These are phyloP conservation scores for Tachycineta bicolor DNA, from an alignment of 2,113 vertebrate species.

Conservation along the genomic window DNA sequence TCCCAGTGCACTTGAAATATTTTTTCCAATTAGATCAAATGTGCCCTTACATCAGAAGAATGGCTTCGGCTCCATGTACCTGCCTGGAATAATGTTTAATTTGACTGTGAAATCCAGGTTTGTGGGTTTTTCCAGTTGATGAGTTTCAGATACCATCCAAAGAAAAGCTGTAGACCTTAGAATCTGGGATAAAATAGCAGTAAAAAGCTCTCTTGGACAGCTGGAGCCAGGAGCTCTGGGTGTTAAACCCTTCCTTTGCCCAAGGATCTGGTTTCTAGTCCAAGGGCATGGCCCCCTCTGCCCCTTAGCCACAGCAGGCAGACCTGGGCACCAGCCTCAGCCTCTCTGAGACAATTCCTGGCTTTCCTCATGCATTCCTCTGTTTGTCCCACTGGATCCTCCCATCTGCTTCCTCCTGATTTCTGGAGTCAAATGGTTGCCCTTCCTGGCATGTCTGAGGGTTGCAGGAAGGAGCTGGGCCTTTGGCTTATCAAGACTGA, in stretches of 20 bases:
- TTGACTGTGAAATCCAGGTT: background rate
- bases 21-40: slow-evolving; percentile 83
- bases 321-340: background rate
- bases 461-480: background rate
- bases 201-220: background rate
- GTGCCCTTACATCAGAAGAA: slow-evolving; percentile 53
- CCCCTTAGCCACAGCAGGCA: background rate
- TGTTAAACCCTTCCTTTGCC: background rate
- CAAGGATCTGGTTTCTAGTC: background rate
- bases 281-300: too few relatives aligned
- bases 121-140: background rate
- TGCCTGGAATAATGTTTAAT: slow-evolving; percentile 12
- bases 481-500: background rate
- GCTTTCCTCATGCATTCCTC: background rate
- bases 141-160: background rate
- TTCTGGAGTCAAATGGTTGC: background rate
- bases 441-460: background rate
- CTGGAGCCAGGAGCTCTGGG: background rate
- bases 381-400: background rate
- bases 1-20: slow-evolving; percentile 81
- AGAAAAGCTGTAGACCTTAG: background rate
- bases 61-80: background rate
- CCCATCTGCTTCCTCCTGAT: background rate
- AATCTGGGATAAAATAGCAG: background rate
- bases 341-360: background rate